Evolutionary conservation across 2,888 invertebrate genomes (phyloP).

Genomic region (Plagiodera versicolora): DNA sequence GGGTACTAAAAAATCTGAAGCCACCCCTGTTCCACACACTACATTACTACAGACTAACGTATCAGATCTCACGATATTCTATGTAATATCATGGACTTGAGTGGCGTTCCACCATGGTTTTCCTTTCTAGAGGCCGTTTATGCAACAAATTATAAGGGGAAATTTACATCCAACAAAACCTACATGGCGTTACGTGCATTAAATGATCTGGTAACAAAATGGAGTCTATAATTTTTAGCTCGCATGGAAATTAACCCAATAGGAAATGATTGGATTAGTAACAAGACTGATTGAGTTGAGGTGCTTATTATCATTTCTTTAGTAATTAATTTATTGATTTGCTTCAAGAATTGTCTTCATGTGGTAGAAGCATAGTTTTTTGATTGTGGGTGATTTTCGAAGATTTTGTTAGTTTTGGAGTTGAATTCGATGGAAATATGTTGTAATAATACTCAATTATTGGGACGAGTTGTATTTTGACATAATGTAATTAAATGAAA

Average conservation of each 20-base stretch:
- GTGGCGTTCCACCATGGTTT: constrained; percentile 31
- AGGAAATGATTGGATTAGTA: background rate
- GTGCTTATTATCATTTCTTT: too few relatives aligned
- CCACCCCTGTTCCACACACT: background rate
- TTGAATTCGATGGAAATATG: too few relatives aligned
- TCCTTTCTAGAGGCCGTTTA: constrained; percentile 27
- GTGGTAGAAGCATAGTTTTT: too few relatives aligned
- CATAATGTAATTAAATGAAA: too few relatives aligned
- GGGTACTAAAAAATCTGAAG: background rate
- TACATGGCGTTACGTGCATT: constrained; percentile 30
- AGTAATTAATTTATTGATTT: too few relatives aligned
- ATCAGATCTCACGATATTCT: constrained; percentile 36
- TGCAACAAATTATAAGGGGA: constrained; percentile 29
- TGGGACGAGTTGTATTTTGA: too few relatives aligned
- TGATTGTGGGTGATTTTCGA: too few relatives aligned
- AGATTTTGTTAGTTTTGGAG: too few relatives aligned
- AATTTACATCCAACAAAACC: constrained; percentile 29
- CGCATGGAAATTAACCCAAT: background rate
- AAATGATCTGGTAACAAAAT: constrained; percentile 25
- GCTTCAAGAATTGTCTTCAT: too few relatives aligned
- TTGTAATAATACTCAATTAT: too few relatives aligned
- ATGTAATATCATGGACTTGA: constrained; percentile 32
- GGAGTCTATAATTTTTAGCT: constrained; percentile 10
- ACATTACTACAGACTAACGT: constrained; percentile 27
- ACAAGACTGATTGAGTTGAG: background rate